A percentile compares a stretch with the other conserved stretches of the same genome.
These are phyloP conservation scores for Trichogramma evanescens DNA, from an alignment of 2,888 invertebrate species.

Conservation along the genomic window DNA sequence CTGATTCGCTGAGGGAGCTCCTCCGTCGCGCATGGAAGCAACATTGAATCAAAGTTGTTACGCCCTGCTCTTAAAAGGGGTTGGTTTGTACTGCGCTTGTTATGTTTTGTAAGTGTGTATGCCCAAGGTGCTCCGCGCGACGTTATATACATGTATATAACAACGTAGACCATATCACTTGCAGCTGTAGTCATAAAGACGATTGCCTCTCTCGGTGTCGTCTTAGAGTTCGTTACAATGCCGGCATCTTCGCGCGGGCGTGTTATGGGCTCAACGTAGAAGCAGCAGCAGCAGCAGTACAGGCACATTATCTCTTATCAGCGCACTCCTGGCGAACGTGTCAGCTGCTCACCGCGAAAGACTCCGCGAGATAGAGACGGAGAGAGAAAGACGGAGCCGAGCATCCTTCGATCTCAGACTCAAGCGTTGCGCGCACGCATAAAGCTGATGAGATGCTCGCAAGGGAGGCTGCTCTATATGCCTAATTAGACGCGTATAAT, in stretches of 20 bases:
- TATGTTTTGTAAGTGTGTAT: background rate
- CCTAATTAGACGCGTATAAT: no score
- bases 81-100: conserved; percentile 9
- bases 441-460: no score
- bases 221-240: conserved; percentile 38
- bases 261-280: conserved; percentile 36
- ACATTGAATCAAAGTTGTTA: conserved; percentile 33
- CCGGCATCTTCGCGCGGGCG: conserved; percentile 43
- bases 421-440: no score
- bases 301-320: conserved; percentile 16
- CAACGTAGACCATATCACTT: conserved; percentile 22
- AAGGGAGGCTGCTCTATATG: no score
- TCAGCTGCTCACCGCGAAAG: conserved; percentile 39
- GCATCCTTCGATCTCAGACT: background rate
- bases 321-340: conserved; percentile 37
- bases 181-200: conserved; percentile 37
- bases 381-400: background rate
- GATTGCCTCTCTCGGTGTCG: conserved; percentile 32
- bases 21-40: conserved; percentile 5
- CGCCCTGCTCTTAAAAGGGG: conserved; percentile 18
- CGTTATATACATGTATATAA: background rate
- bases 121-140: conserved; percentile 22
- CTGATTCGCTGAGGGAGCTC: background rate
- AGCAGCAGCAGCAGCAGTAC: no score
- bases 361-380: background rate